Base-by-base conservation (phyloP, 2,113 vertebrate species). In the Chunga burmeisteri region DNA sequence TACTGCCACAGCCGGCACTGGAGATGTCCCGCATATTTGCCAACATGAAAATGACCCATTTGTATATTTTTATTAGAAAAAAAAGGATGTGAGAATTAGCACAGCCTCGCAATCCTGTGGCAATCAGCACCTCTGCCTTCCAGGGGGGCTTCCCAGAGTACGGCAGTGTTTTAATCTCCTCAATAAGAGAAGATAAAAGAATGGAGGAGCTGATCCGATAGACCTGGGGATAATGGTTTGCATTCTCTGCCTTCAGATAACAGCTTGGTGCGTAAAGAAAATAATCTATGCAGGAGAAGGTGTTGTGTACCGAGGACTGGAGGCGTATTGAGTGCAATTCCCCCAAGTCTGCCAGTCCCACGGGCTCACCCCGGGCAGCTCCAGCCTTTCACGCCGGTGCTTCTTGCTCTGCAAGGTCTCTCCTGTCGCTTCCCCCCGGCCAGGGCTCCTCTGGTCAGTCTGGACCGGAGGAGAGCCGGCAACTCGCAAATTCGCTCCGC, bases 241-340 rank as follows among this genome's bases (percentile, higher is more conserved):
- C 82, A 25, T 88, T 59, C 95, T 25, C 74, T 61, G 90, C 85
- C 90, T 53, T 6, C 66, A 73, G 93, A 96, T 96, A 95, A 86
- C 40, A 49, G 70, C 75, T 27, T 1, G 58, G 38, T 23, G 74
- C 7, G 83, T 38, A 50, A 9, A 46, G 95, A 79, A 15, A 81
- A 55, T 42, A 32, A 46, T 32, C 90, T 10, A 16, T 42, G 95
- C 95, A 16, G 86, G 72, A 61, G 83, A 50, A 86, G 75, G 32
- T 3, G 30, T 22, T 44, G 79, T 10, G 86, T 62, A 6, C 74
- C 0, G 0, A 21, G 84, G 47, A 20, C 50, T 34, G 72, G 16
- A 25, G 58, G 34, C 5, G 0, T 12, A 23, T 44, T 17, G 5
- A 72, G 21, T 40, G 55, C 7, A 2, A n/a, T 9, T 20, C 32